Evolutionary conservation across 2,113 vertebrate species (phyloP).

Genomic region (Tupaia chinensis): DNA sequence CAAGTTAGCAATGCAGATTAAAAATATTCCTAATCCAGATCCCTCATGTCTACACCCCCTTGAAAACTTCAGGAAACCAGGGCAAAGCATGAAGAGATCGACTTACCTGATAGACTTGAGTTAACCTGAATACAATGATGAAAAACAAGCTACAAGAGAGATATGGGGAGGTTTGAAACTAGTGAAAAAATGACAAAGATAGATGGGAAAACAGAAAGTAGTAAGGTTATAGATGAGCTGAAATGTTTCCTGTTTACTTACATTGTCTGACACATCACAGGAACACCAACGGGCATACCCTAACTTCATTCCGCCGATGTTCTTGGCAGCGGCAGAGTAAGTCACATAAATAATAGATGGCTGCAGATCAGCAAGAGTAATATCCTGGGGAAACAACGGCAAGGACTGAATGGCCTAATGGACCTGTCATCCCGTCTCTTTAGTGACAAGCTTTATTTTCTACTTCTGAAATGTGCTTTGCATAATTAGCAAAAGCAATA

Average conservation of each 20-base stretch:
- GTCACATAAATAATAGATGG: background rate
- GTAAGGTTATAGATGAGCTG: background rate
- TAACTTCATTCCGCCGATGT: background rate
- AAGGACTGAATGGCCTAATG: background rate
- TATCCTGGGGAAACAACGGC: background rate
- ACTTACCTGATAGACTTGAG: background rate
- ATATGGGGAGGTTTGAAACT: background rate
- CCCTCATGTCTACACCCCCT: background rate
- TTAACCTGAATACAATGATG: background rate
- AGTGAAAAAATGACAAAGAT: background rate
- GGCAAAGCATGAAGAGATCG: background rate
- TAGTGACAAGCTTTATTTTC: background rate
- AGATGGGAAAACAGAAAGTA: background rate
- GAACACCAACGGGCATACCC: accelerated
- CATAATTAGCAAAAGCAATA: background rate
- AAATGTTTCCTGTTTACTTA: background rate
- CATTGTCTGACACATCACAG: background rate
- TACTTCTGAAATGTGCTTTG: background rate
- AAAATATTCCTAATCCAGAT: background rate
- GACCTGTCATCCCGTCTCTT: background rate
- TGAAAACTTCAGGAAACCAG: background rate
- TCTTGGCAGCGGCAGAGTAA: background rate
- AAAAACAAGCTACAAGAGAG: background rate
- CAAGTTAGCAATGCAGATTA: background rate
- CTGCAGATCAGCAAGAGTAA: background rate